These are phyloP conservation scores for Anabacerthia variegaticeps DNA, from an alignment of 2,797 vertebrate genomes.

Conservation along the genomic window DNA sequence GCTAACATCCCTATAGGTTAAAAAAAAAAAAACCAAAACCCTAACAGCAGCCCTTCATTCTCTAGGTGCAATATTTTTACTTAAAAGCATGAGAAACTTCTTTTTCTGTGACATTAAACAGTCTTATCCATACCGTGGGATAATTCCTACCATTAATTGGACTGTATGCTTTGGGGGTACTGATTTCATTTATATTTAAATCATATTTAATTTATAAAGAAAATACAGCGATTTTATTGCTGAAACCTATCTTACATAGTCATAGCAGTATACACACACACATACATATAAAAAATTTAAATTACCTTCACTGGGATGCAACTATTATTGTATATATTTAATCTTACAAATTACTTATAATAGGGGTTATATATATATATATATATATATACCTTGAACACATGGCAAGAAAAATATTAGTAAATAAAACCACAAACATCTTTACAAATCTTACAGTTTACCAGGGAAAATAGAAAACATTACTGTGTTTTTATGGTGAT, in stretches of 20 bases:
- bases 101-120: not conserved
- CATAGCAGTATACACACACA: not conserved
- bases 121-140: not conserved
- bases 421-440: not conserved
- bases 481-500: not conserved
- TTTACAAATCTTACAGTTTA: not conserved
- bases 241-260: not conserved
- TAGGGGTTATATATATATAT: not conserved
- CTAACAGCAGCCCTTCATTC: not conserved
- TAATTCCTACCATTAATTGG: not conserved
- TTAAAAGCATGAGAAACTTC: not conserved
- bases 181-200: not conserved
- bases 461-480: not conserved
- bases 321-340: not conserved
- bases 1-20: not conserved
- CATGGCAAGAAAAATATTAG: no score
- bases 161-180: not conserved
- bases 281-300: not conserved
- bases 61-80: not conserved
- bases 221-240: not conserved
- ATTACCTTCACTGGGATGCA: not conserved
- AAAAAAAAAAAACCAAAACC: no score
- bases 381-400: no score
- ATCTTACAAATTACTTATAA: not conserved
- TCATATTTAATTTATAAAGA: not conserved